Percentiles rank a stretch among this genome's conserved stretches.
These are phyloP conservation scores for Monochamus saltuarius DNA, from an alignment of 1,140 invertebrate species.

Conservation along the genomic window DNA sequence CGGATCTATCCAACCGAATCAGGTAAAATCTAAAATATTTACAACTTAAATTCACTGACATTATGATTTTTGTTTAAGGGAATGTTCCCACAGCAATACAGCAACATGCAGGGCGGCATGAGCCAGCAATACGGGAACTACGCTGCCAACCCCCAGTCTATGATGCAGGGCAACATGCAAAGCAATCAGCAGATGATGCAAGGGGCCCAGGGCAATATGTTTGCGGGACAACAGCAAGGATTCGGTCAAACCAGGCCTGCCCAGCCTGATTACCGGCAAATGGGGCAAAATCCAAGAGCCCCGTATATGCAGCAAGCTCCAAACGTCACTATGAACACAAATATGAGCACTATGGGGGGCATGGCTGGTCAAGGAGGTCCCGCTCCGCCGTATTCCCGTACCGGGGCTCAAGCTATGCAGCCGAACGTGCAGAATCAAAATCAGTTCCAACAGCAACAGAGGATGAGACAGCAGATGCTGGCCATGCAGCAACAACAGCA, in stretches of 20 bases:
- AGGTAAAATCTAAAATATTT: constrained; percentile 37
- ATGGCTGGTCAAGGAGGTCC: constrained; percentile 43
- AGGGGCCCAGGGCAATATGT: constrained; percentile 41
- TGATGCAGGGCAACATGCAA: constrained; percentile 45
- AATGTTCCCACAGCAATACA: constrained; percentile 49
- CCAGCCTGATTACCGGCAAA: constrained; percentile 47
- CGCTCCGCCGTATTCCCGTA: constrained; percentile 48
- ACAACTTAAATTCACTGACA: neutral
- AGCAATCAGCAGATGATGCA: constrained; percentile 49
- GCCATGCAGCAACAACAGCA: constrained; percentile 45
- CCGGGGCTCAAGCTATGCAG: constrained; percentile 44
- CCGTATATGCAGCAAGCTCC: constrained; percentile 50
- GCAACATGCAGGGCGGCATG: constrained; percentile 46
- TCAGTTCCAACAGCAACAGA: constrained; percentile 41
- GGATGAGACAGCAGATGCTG: constrained; percentile 41
- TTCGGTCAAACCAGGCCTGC: constrained; percentile 33
- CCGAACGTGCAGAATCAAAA: constrained; percentile 38
- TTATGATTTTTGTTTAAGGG: constrained; percentile 32
- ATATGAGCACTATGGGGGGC: constrained; percentile 42
- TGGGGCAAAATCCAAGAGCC: constrained; percentile 40
- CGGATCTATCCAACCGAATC: constrained; percentile 48
- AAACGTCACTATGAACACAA: constrained; percentile 51
- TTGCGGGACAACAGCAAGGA: constrained; percentile 43
- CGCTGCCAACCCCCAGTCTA: constrained; percentile 35
- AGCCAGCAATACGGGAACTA: constrained; percentile 48